Evolutionary conservation across 2,113 vertebrate genomes (phyloP), one percentile per base, ranked within the genome.

Genomic region (Dicaeum eximium): DNA sequence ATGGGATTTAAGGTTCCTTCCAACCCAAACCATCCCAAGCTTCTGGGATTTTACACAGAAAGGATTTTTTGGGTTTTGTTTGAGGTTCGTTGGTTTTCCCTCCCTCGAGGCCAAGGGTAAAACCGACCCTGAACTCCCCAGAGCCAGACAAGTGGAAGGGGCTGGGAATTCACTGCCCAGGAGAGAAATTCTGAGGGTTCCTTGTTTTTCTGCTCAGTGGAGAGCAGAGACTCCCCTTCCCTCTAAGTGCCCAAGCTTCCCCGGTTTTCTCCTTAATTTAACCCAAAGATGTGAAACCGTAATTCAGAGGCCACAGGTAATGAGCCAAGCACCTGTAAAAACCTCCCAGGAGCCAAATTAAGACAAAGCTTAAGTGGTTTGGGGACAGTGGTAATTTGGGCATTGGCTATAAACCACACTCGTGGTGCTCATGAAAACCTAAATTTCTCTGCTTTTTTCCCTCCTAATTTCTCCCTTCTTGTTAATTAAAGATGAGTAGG

Each of bases 391-490:
- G 54, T 56, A 60, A 85, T 90, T 67, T 54, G n/a, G 53, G 25
- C 27, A 21, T 1, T 35, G 74, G 2, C 37, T 13, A 10, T 33
- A 80, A 88, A 66, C 58, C 72, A 54, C 83, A 86, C 86, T 70
- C 8, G 0, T 4, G 3, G 21, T 33, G 48, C 35, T 60, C 18
- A 1, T 6, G 25, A 17, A n/a, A 88, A 57, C 20, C 11, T 12
- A 0, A 1, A 67, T 60, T 56, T 47, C 48, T 27, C 5, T 9
- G 37, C 6, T 21, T 71, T 11, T 19, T 6, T 2, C 2, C 17
- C 31, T 16, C 7, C 7, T 28, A 0, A 24, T 62, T 77, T 53
- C 25, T 13, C 10, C 11, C 6, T 72, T 65, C 24, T 11, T 11
- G 7, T 38, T 37, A 15, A 66, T 27, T n/a, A 28, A 11, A 54